Base-by-base conservation (phyloP, 2,113 vertebrate species). In the Isurus oxyrinchus region DNA sequence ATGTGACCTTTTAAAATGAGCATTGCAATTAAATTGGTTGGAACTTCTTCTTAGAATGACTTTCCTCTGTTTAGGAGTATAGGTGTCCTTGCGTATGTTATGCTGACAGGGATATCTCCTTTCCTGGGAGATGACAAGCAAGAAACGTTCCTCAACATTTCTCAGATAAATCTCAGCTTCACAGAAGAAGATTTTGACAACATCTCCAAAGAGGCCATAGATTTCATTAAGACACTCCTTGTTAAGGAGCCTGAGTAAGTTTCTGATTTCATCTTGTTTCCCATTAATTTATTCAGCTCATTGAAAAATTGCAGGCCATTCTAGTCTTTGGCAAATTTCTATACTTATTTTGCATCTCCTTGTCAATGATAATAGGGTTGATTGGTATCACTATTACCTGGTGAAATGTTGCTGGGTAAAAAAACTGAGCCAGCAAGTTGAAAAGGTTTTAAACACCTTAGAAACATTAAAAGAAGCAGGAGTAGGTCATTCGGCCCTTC, bases 141-240 rank as follows among this genome's bases (percentile, higher is more conserved):
- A 97, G 97, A 98, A 97, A 98, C 98, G 0, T 98, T 98, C 63
- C 98, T 98, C 40, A 98, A 98, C 96, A 98, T 98, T 55, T 98
- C 98, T 69, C 98, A 98, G 97, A 97, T 98, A 97, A 98, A 97
- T 3, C 96, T 98, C 88, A 98, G 97, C 97, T 98, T 98, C 96
- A 96, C 87, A 0, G 97, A 98, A 69, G 97, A 98, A 84, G 98
- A 98, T 96, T 97, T 98, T 96, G 97, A 98, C 96, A 96, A 96
- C 0, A 97, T 98, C 96, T 97, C 98, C 93, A 94, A 96, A 61
- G 79, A 96, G 0, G 98, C 98, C 0, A 86, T 98, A 40, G 96
- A 97, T 97, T 98, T 98, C 97, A 98, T 98, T 96, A 97, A 98
- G 96, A 96, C 66, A 53, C 96, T 98, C 97, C 98, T 98, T 91